phyloP scores from a whole-genome alignment of 2,797 vertebrate genomes.

The Danio choprae region DNA sequence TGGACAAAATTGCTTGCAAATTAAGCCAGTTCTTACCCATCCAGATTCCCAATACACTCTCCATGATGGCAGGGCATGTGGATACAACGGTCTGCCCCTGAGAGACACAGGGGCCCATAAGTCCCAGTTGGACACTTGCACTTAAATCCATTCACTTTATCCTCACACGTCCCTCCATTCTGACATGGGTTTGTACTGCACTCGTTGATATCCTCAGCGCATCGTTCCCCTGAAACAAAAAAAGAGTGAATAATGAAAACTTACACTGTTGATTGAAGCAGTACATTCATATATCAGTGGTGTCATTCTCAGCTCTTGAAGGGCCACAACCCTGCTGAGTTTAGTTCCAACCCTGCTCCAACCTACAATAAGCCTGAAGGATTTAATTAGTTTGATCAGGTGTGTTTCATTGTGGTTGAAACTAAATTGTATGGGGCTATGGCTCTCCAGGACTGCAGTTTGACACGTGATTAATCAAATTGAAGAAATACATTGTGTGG shows the following conservation, averaged over 20 bases:
- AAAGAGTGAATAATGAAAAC: not conserved
- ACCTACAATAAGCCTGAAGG: no score
- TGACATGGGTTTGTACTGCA: constrained; percentile 89
- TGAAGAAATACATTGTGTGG: no score
- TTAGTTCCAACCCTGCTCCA: no score
- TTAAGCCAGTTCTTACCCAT: constrained; percentile 75
- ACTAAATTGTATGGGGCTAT: no score
- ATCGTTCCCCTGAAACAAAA: constrained; percentile 79
- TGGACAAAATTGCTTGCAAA: not conserved
- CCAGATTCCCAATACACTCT: constrained; percentile 83
- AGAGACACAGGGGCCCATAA: constrained; percentile 86
- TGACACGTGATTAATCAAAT: no score
- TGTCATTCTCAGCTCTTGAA: no score
- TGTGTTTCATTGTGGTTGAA: no score
- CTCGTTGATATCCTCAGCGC: constrained; percentile 87
- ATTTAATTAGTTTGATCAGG: no score
- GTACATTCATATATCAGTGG: not conserved
- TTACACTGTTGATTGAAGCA: not conserved
- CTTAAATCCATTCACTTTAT: constrained; percentile 85
- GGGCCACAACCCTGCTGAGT: no score
- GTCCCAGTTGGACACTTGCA: constrained; percentile 87
- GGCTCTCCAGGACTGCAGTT: no score
- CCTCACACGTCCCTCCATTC: constrained; percentile 87
- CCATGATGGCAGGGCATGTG: constrained; percentile 85
- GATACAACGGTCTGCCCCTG: constrained; percentile 87